phyloP scores from a whole-genome alignment of 2,113 vertebrate genomes.

The Gallinago paraguaiae region DNA sequence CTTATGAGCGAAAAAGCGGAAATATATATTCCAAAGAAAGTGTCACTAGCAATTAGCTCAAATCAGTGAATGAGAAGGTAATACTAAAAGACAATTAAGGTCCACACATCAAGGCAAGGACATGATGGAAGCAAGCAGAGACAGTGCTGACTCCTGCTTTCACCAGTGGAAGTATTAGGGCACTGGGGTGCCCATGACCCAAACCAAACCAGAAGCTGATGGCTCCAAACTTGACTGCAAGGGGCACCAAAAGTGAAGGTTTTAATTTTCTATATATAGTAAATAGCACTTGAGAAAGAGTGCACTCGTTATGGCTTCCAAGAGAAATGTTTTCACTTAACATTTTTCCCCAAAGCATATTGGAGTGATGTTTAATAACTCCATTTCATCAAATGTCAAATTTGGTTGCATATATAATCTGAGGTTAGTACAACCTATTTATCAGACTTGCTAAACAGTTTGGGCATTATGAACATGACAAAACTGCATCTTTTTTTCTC shows the following conservation, averaged over 20 bases:
- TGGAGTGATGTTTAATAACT: neutral
- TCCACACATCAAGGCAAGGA: neutral
- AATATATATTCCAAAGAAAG: neutral
- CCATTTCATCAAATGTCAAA: neutral
- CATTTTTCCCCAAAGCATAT: neutral
- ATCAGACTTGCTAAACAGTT: neutral
- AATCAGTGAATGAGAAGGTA: neutral
- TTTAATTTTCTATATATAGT: neutral
- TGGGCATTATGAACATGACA: neutral
- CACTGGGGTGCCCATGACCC: neutral
- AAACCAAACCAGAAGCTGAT: neutral
- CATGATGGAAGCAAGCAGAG: neutral
- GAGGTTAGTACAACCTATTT: neutral
- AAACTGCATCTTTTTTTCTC: neutral
- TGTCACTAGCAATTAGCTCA: neutral
- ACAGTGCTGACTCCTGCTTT: neutral
- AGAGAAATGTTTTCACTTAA: neutral
- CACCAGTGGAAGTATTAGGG: neutral
- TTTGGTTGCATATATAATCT: neutral
- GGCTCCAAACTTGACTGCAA: neutral
- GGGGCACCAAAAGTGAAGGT: neutral
- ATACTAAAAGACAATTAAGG: neutral
- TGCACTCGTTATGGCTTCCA: accelerated
- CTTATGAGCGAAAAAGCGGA: neutral
- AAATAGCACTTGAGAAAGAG: neutral